These are phyloP conservation scores for Syrista parreyssii DNA, from an alignment of 2,888 invertebrate genomes.

Conservation along the genomic window DNA sequence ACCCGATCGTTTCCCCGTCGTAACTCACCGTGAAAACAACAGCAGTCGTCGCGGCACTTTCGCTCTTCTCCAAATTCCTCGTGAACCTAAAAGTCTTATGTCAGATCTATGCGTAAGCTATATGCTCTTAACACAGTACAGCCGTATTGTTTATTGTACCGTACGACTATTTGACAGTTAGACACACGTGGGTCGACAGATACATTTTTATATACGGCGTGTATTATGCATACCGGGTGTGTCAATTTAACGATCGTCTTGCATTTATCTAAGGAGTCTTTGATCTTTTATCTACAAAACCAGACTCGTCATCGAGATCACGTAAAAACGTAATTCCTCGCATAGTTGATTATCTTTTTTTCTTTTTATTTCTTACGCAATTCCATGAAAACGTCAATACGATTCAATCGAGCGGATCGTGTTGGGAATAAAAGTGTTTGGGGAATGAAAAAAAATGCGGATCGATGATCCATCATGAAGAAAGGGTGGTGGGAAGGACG, in stretches of 20 bases:
- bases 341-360: not conserved
- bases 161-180: not conserved
- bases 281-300: not conserved
- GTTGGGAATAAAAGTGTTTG: not conserved
- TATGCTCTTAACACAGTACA: too few species aligned
- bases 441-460: not conserved
- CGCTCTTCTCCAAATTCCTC: slow-evolving; percentile 43
- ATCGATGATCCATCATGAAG: not conserved
- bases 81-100: slow-evolving; percentile 37
- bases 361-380: not conserved
- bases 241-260: not conserved
- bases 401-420: not conserved
- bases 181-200: not conserved
- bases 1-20: not conserved
- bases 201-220: not conserved
- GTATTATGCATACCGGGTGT: not conserved
- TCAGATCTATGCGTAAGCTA: not conserved
- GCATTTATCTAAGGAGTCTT: too few species aligned
- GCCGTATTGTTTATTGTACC: not conserved
- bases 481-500: too few species aligned
- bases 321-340: slow-evolving; percentile 20
- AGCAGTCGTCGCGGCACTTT: slow-evolving; percentile 34
- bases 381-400: not conserved
- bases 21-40: not conserved
- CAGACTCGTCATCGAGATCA: slow-evolving; percentile 16